Percentiles rank a stretch among this genome's conserved stretches.
These are phyloP conservation scores for Cassiopea andromeda DNA, from an alignment of 30 jellyfish, hydroid and myxozoan species.

Conservation along the genomic window DNA sequence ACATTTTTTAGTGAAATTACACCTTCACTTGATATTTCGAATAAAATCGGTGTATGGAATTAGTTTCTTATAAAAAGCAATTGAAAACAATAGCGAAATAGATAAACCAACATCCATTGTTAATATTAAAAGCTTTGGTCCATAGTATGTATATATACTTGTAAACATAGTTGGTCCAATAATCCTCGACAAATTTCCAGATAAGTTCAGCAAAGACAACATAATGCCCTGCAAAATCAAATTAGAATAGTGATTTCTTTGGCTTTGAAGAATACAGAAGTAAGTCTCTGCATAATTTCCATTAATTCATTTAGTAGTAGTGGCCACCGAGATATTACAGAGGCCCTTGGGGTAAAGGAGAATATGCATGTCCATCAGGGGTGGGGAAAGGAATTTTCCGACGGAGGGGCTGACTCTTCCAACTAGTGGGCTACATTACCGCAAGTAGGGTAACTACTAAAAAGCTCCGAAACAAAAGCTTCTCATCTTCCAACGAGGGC, in stretches of 20 bases:
- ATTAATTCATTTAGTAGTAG: too few relatives aligned
- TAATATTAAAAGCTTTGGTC: conserved; percentile 46
- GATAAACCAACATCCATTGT: conserved; percentile 51
- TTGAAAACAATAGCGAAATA: conserved; percentile 8
- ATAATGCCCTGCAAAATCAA: conserved; percentile 38
- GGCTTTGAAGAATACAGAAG: not conserved
- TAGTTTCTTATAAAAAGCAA: conserved; percentile 34
- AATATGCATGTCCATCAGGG: too few relatives aligned
- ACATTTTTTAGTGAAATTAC: too few relatives aligned
- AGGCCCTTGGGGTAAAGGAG: too few relatives aligned
- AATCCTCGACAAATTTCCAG: conserved; percentile 65
- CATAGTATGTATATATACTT: conserved; percentile 40
- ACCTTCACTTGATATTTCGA: not conserved
- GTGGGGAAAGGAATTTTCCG: too few relatives aligned
- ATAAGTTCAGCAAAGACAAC: conserved; percentile 37
- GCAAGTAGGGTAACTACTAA: too few relatives aligned
- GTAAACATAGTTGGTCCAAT: conserved; percentile 62
- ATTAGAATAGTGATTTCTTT: not conserved
- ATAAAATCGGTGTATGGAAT: conserved; percentile 33
- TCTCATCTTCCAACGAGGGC: too few relatives aligned
- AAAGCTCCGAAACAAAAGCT: too few relatives aligned
- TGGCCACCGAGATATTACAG: too few relatives aligned
- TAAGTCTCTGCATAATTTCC: too few relatives aligned
- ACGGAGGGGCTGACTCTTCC: too few relatives aligned
- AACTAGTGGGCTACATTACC: too few relatives aligned